Conservation (phyloP, 92 coral and sea anemone species). For the Diadumene lineata region DNA sequence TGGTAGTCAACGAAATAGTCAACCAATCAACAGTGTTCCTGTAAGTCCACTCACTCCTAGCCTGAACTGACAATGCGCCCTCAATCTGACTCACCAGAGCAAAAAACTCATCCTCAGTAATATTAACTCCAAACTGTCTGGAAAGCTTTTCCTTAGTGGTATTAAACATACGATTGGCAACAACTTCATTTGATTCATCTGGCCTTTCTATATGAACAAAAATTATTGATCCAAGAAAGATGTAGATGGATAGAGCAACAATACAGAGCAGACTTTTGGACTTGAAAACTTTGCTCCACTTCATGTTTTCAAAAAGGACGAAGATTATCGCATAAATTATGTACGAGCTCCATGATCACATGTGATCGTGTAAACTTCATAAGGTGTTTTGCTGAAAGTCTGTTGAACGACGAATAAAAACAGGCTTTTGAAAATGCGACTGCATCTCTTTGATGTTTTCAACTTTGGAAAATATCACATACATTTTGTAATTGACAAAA, state of each 20-base stretch:
- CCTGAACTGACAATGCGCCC: constrained; percentile 12
- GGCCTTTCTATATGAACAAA: constrained; percentile 22
- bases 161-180: constrained; percentile 16
- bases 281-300: neutral
- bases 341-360: too few relatives aligned
- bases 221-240: constrained; percentile 25
- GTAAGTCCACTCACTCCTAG: constrained; percentile 29
- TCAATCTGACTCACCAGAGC: neutral
- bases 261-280: constrained; percentile 6
- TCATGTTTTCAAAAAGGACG: neutral
- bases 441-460: too few relatives aligned
- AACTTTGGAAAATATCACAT: too few relatives aligned
- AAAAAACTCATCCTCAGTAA: constrained; percentile 33
- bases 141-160: constrained; percentile 18
- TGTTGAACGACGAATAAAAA: too few relatives aligned
- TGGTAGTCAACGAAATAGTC: constrained; percentile 36
- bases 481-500: too few relatives aligned
- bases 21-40: constrained; percentile 36
- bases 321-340: neutral
- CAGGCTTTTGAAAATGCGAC: too few relatives aligned
- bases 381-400: too few relatives aligned
- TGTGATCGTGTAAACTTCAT: too few relatives aligned
- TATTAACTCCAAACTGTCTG: constrained; percentile 2
- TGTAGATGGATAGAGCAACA: constrained; percentile 16
- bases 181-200: constrained; percentile 14